Evolutionary conservation across 2,113 vertebrate species (phyloP).

Genomic region (Tor tambroides): DNA sequence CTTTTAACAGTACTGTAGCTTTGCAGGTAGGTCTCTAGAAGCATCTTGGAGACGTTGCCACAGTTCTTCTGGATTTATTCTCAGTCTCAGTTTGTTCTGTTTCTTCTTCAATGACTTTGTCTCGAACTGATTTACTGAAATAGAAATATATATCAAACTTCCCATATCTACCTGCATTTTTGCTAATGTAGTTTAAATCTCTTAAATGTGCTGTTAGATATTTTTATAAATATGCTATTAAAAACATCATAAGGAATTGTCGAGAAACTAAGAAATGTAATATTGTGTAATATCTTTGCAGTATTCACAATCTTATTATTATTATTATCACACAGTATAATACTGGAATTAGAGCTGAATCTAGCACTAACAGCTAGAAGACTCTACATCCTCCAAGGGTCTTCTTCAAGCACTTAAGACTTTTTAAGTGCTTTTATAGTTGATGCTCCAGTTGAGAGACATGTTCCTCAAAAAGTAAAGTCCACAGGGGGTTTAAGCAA

Average conservation of each 20-base stretch:
- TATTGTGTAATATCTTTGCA: not conserved
- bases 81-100: no score
- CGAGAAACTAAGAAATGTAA: not conserved
- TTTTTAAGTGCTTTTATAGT: not conserved
- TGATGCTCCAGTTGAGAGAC: not conserved
- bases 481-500: constrained; percentile 38
- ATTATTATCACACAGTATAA: not conserved
- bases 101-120: no score
- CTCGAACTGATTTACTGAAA: not conserved
- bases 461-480: not conserved
- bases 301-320: not conserved
- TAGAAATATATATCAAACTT: not conserved
- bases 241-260: not conserved
- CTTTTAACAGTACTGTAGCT: no score
- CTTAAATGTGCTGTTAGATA: not conserved
- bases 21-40: no score
- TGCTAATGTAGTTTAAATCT: not conserved
- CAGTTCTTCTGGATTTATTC: no score
- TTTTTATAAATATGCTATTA: not conserved
- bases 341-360: not conserved
- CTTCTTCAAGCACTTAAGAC: not conserved
- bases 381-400: not conserved
- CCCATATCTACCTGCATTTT: not conserved
- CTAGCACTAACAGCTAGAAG: not conserved
- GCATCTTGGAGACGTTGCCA: no score